Percentiles rank a stretch among this genome's conserved stretches.
Conservation (phyloP, 2,113 vertebrate species). For the Psammodynastes pulverulentus region DNA sequence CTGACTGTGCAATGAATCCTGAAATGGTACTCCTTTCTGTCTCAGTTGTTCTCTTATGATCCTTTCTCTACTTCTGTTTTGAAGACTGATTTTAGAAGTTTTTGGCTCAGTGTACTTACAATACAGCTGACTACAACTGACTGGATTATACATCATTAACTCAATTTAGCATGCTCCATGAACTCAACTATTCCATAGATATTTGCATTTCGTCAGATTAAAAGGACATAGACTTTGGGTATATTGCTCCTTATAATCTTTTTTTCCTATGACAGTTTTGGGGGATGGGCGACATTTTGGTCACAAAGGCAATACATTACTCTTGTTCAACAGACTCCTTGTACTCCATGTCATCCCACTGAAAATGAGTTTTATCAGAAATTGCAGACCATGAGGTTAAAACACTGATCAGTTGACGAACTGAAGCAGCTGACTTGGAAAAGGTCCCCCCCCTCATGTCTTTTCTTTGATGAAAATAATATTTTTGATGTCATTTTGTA, state of each 20-base stretch:
- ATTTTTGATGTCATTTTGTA: neutral
- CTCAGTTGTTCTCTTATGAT: neutral
- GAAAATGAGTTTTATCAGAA: neutral
- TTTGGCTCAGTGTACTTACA: neutral
- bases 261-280: neutral
- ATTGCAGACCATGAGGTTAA: neutral
- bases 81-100: neutral
- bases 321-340: neutral
- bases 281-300: neutral
- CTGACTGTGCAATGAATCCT: neutral
- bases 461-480: neutral
- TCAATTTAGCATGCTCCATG: neutral
- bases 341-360: neutral
- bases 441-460: neutral
- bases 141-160: neutral
- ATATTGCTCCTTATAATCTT: neutral
- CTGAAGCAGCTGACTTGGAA: neutral
- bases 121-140: neutral
- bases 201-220: neutral
- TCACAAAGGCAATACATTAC: neutral
- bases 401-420: neutral
- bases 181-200: neutral
- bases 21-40: neutral
- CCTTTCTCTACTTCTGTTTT: neutral
- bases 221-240: neutral